phyloP scores from a whole-genome alignment of 1,140 invertebrate genomes.

The Drosophila obscura region DNA sequence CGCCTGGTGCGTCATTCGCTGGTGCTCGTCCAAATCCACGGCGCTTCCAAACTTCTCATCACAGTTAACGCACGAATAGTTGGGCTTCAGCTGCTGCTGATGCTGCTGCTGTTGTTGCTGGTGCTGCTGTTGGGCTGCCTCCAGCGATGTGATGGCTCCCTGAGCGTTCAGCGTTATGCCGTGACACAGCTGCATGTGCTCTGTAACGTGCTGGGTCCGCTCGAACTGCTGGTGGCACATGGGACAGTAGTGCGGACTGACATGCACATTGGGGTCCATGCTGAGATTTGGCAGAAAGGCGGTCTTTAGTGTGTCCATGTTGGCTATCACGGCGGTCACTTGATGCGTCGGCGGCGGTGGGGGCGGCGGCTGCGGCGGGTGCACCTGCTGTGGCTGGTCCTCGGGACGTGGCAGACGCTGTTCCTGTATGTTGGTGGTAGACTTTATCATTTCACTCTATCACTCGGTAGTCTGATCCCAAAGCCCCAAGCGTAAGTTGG shows the following conservation, averaged over 20 bases:
- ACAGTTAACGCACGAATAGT: constrained; percentile 75
- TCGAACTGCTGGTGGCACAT: constrained; percentile 81
- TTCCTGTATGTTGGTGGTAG: constrained; percentile 81
- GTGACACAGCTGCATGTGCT: constrained; percentile 80
- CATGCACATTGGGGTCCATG: constrained; percentile 73
- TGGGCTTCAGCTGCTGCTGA: constrained; percentile 56
- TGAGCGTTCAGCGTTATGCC: constrained; percentile 63
- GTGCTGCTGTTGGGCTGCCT: constrained; percentile 54
- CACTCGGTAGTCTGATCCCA: constrained; percentile 28
- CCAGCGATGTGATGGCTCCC: constrained; percentile 60
- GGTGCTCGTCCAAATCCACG: constrained; percentile 75
- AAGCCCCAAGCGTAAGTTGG: background rate
- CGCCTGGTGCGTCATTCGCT: constrained; percentile 74
- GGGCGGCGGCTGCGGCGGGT: constrained; percentile 39
- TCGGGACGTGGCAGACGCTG: constrained; percentile 80
- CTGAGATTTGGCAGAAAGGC: constrained; percentile 81
- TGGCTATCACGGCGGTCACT: constrained; percentile 66
- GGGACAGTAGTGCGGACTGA: constrained; percentile 71
- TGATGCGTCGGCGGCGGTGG: constrained; percentile 62
- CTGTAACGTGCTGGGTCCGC: constrained; percentile 64
- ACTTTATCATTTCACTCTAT: constrained; percentile 79
- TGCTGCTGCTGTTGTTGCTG: constrained; percentile 59
- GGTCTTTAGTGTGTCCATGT: constrained; percentile 80
- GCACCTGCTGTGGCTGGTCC: constrained; percentile 56
- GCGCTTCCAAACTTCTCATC: constrained; percentile 78